Conservation (phyloP, 2,113 vertebrate genomes). For the Shinisaurus crocodilurus region DNA sequence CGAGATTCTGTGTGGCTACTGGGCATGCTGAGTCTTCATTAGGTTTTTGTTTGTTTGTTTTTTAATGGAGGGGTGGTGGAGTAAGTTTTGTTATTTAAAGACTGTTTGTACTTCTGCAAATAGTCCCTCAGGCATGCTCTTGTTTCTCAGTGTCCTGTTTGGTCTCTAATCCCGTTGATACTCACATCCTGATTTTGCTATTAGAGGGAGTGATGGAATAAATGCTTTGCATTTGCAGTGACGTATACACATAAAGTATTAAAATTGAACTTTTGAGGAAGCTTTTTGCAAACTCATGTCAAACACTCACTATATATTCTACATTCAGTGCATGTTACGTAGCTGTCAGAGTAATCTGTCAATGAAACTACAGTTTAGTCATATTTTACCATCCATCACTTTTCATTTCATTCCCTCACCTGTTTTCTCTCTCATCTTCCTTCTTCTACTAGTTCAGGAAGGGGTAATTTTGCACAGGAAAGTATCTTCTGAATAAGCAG, state of each 20-base stretch:
- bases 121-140: neutral
- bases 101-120: neutral
- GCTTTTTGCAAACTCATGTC: neutral
- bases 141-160: neutral
- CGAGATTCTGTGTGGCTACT: neutral
- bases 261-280: neutral
- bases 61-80: neutral
- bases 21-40: neutral
- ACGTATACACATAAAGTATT: rapidly evolving
- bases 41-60: neutral
- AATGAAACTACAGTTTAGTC: slow-evolving; percentile 35
- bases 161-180: neutral
- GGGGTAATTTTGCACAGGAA: slow-evolving; percentile 58
- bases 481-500: slow-evolving; percentile 26
- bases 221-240: neutral
- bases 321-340: neutral
- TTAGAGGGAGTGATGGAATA: neutral
- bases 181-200: neutral
- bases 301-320: neutral
- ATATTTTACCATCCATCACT: slow-evolving; percentile 22
- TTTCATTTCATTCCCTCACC: slow-evolving; percentile 14
- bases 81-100: neutral
- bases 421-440: slow-evolving; percentile 32
- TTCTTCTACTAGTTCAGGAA: slow-evolving; percentile 43
- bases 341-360: slow-evolving; percentile 16